Evolutionary conservation across 2,113 vertebrate genomes (phyloP), one percentile per base, ranked within the genome.

Genomic region (Seriola quinqueradiata): DNA sequence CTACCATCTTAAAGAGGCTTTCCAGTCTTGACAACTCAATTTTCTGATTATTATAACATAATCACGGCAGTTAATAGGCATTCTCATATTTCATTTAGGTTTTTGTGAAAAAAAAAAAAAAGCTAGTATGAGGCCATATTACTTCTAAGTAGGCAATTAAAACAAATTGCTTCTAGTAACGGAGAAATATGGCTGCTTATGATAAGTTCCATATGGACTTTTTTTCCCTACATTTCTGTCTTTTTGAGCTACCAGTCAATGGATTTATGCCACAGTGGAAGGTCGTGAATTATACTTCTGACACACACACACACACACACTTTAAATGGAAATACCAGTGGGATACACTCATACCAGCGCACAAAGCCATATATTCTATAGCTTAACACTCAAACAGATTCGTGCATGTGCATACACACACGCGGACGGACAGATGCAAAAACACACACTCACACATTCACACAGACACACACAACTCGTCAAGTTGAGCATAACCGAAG

Each of bases 101-200:
- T 87, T 82, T 82, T 70, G 60, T 58, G 75, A 57, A 70, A 71
- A 83, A 86, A 28, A 25, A 28, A 28, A 69, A 88, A 79, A 81
- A 46, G 66, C 79, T 34, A 78, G 74, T 90, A 89, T 85, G 75
- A 84, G 86, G 83, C 84, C 78, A 64, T 81, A 83, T 90, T 88
- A 90, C 88, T 74, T 91, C 87, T 89, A 92, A 93, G 91, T 89
- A 86, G 81, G 84, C 90, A 91, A 92, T 94, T 94, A 93, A 87
- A 93, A 88, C 89, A 89, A 94, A 93, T 89, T 89, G 90, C 92
- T 84, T 82, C 67, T 36, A 81, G 86, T 89, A 85, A 91, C 85
- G 52, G 73, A 83, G 82, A 92, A 93, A 92, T 91, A 89, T 82
- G 88, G 79, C 64, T n/a, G 34, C 82, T 75, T 86, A 65, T 87